Percentiles rank a stretch among this genome's conserved stretches.
phyloP scores from a whole-genome alignment of 2,797 vertebrate genomes.

The Aulostomus chinensis region DNA sequence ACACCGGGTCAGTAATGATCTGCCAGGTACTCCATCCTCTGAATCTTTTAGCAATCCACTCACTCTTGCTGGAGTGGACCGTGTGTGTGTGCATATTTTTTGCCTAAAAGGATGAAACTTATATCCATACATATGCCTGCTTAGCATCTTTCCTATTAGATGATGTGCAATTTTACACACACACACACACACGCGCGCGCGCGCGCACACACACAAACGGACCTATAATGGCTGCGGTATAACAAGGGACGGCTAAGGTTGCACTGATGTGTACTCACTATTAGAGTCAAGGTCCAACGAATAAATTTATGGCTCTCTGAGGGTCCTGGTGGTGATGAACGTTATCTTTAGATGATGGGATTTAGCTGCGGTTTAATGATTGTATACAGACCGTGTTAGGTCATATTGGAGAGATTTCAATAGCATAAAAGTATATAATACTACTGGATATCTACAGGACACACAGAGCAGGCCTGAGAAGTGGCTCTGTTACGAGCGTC shows the following conservation, averaged over 20 bases:
- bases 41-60: slow-evolving; percentile 56
- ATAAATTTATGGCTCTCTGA: slow-evolving; percentile 1
- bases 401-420: background rate
- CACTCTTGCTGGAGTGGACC: slow-evolving; percentile 27
- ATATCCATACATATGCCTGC: background rate
- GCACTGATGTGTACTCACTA: too few relatives aligned
- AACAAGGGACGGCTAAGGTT: slow-evolving; percentile 17
- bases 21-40: slow-evolving; percentile 46
- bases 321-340: background rate
- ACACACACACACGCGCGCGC: background rate
- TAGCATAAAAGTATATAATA: background rate
- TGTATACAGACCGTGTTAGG: background rate
- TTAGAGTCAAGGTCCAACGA: slow-evolving; percentile 18
- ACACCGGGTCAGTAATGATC: slow-evolving; percentile 57
- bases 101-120: slow-evolving; percentile 2
- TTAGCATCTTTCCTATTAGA: background rate
- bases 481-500: too few relatives aligned
- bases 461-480: too few relatives aligned
- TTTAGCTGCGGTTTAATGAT: background rate
- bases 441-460: too few relatives aligned
- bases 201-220: background rate
- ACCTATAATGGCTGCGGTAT: too few relatives aligned
- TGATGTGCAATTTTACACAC: background rate
- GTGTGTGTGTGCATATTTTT: slow-evolving; percentile 3
- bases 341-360: background rate